Conservation (phyloP, 1,140 invertebrate species). For the Monomorium pharaonis region DNA sequence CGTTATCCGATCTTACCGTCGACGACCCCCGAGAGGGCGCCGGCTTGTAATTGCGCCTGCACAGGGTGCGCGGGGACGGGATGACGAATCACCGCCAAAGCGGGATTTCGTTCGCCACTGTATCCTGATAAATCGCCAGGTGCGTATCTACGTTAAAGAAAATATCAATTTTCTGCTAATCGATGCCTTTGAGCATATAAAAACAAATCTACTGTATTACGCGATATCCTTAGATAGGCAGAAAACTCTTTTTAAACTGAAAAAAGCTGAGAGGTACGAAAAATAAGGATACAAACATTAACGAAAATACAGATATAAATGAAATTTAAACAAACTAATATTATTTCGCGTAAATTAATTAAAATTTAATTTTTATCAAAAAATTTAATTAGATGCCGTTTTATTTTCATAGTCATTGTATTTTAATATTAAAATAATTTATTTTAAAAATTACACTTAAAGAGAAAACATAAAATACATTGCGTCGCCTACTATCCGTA, state of each 20-base stretch:
- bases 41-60: slow-evolving; percentile 42
- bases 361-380: background rate
- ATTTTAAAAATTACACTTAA: background rate
- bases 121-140: slow-evolving; percentile 61
- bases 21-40: slow-evolving; percentile 22
- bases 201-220: background rate
- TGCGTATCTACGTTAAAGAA: slow-evolving; percentile 20
- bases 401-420: background rate
- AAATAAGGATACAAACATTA: background rate
- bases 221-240: background rate
- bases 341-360: background rate
- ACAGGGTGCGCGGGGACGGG: slow-evolving; percentile 2
- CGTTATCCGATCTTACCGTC: slow-evolving; percentile 19
- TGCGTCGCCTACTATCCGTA: background rate
- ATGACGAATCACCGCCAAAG: slow-evolving; percentile 55
- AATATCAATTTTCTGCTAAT: background rate
- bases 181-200: background rate
- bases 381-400: background rate
- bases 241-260: background rate
- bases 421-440: slow-evolving; percentile 18
- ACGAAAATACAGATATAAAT: background rate
- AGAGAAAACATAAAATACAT: background rate
- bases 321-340: background rate
- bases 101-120: slow-evolving; percentile 36
- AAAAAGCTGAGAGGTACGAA: background rate